These are phyloP conservation scores for Xenentodon cancila DNA, from an alignment of 2,797 vertebrate genomes.

Conservation along the genomic window DNA sequence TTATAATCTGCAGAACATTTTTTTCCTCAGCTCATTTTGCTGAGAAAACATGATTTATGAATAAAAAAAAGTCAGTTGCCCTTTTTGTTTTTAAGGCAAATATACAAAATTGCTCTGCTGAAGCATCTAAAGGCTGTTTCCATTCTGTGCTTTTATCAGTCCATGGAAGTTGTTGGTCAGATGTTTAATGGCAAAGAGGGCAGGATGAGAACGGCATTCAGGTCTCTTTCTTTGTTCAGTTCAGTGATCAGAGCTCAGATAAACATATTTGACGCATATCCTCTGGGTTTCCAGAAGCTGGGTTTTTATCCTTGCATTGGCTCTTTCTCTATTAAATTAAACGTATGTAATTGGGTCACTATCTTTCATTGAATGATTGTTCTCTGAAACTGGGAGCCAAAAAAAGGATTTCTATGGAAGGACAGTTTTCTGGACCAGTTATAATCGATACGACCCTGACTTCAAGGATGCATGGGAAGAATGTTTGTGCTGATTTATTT, in stretches of 20 bases:
- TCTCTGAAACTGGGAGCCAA: conserved; percentile 20
- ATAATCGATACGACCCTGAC: conserved; percentile 35
- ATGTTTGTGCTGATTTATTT: conserved; percentile 12
- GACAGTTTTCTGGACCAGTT: conserved; percentile 26
- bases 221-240: conserved; percentile 19
- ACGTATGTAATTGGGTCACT: conserved; percentile 59
- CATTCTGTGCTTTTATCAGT: conserved; percentile 24
- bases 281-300: conserved; percentile 22
- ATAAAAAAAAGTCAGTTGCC: conserved; percentile 17
- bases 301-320: conserved; percentile 32
- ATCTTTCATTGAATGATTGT: conserved; percentile 41
- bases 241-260: conserved; percentile 45
- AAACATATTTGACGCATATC: conserved; percentile 51
- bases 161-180: conserved; percentile 31
- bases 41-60: conserved; percentile 29
- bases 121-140: conserved; percentile 31
- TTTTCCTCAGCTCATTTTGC: conserved; percentile 12
- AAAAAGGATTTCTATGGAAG: neutral
- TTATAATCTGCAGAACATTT: conserved; percentile 25
- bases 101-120: conserved; percentile 2
- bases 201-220: conserved; percentile 18
- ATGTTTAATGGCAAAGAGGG: conserved; percentile 13
- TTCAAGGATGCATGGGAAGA: conserved; percentile 22
- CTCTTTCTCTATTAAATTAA: conserved; percentile 35
- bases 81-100: conserved; percentile 29